A percentile compares a stretch with the other conserved stretches of the same genome.
phyloP scores from a whole-genome alignment of 2,113 vertebrate species.

The Alouatta palliata region DNA sequence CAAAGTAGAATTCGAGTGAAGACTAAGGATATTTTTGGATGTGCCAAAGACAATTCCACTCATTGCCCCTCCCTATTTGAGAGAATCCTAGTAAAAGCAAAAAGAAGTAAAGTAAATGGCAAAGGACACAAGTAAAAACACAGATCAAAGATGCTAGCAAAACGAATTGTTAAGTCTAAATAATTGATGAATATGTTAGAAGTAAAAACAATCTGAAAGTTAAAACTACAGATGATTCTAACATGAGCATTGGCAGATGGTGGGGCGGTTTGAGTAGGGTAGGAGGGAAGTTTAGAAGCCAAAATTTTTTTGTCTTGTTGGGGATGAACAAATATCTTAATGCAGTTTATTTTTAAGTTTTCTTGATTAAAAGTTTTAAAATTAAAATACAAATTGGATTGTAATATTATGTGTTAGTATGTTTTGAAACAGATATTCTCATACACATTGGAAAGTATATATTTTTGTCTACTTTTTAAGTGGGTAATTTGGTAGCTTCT shows the following conservation, averaged over 20 bases:
- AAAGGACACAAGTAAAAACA: not conserved
- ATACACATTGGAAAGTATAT: not conserved
- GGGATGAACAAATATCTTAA: not conserved
- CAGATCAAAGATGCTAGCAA: not conserved
- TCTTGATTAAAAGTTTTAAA: not conserved
- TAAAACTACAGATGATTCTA: not conserved
- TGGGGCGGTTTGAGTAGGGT: too few relatives aligned
- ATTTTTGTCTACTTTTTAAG: not conserved
- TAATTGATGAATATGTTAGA: not conserved
- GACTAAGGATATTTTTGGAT: not conserved
- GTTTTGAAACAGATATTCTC: conserved; percentile 14
- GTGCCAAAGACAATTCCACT: not conserved
- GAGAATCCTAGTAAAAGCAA: conserved; percentile 24
- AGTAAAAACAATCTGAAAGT: not conserved
- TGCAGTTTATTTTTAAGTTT: not conserved
- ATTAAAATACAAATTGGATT: not conserved
- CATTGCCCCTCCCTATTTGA: not conserved
- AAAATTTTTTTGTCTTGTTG: not conserved
- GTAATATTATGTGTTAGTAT: not conserved
- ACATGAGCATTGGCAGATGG: not conserved
- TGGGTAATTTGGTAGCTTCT: not conserved
- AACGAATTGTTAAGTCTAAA: not conserved
- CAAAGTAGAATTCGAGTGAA: not conserved
- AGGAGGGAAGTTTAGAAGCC: not conserved
- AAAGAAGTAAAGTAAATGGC: not conserved